Evolutionary conservation across 2,888 invertebrate species (phyloP), one percentile per base, ranked within the genome.

Genomic region (Clusia tigrina): DNA sequence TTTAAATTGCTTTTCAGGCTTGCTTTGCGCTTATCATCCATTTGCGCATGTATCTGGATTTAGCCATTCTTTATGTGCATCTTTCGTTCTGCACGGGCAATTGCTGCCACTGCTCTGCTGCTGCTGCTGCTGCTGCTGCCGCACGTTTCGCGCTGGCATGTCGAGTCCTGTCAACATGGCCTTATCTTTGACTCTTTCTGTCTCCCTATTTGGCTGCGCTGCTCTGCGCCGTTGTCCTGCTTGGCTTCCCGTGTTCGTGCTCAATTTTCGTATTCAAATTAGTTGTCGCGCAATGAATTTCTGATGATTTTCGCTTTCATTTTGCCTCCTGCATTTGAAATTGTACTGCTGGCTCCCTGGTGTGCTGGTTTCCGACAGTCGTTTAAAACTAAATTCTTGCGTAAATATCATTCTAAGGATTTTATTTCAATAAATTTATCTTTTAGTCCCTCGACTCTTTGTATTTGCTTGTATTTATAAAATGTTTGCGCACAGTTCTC

Each of bases 201-300:
- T 6, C 32, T 32, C 32, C 6, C 12, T 6, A 12, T 12, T 32
- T 32, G n/a, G n/a, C n/a, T n/a, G n/a, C n/a, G 32, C 12, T 32
- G 32, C 15, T 5, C 20, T 48, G 18, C 20, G 48, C 48, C 22
- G 20, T 48, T 48, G 42, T 42, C 42, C 42, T 42, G 32, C 32
- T n/a, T n/a, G n/a, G n/a, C n/a, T n/a, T 32, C 32, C 6, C 32
- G 6, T 24, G 53, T 54, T 37, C 37, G 46, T 56, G 53, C 56
- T 52, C 56, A 56, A 65, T 62, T 65, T 62, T 62, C 62, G 54
- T 59, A 65, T 63, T 62, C 60, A 65, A 65, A 65, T 65, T 63
- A 63, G 62, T 60, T 63, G 65, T 54, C 63, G 62, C 63, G 60
- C 63, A 58, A 60, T 63, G 65, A 65, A 65, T 65, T 56, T 60